Evolutionary conservation across 1,140 invertebrate species (phyloP), one percentile per base, ranked within the genome.

Genomic region (Eumeta japonica): DNA sequence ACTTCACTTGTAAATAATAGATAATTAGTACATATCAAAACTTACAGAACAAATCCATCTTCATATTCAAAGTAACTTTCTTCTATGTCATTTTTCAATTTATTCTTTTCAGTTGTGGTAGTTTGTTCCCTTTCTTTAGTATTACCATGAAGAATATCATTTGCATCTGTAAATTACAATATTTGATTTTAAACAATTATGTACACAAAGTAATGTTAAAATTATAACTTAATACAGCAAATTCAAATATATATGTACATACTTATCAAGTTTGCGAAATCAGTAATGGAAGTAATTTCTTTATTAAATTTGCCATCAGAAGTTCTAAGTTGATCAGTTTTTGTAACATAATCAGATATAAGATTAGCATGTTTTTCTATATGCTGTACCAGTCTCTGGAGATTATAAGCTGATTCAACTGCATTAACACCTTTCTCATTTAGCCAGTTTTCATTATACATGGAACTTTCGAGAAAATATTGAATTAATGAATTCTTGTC

Each of bases 401-500:
- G 20, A 13, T 39, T 57, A 20, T 56, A 58, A 2, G 60, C 51
- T 0, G 53, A 52, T 5, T 70, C 61, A 10, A 70, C 37, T 0
- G 46, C 50, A 14, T 48, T 41, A 0, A 64, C 50, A 16, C 58
- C 59, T 19, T 43, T 48, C 10, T 52, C 49, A 16, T 43, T 48
- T 10, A 57, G 37, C 43, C 49, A 59, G 16, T 58, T 44, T 3
- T 57, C 54, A 10, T 48, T 59, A 13, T 60, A 62, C 35, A 59
- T 46, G 1, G 58, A 47, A 4, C 55, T 55, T 9, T 70, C 61
- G 2, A 73, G 43, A 28, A 70, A 70, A 33, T 68, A 62, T 42
- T 68, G 51, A 10, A 73, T 61, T 2, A 73, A 36, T 3, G 62
- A 56, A 33, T 61, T 56, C 39, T 52, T 62, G 24, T 68, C 62